phyloP scores from a whole-genome alignment of 2,113 vertebrate genomes.

The Antechinus stuartii region DNA sequence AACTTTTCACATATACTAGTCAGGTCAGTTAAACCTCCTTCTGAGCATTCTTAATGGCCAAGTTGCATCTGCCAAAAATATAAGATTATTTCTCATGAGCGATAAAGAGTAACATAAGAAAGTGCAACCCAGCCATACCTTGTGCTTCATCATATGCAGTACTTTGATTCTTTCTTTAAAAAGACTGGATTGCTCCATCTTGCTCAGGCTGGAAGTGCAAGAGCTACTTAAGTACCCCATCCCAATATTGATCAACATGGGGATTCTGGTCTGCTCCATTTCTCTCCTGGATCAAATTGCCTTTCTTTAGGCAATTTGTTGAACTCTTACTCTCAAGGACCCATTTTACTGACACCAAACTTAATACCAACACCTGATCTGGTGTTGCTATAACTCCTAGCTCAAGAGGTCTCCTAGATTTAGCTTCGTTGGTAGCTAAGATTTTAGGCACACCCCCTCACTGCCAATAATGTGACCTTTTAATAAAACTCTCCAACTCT shows the following conservation, averaged over 20 bases:
- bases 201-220: neutral
- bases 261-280: neutral
- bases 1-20: slow-evolving; percentile 44
- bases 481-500: neutral
- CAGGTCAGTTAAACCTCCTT: slow-evolving; percentile 10
- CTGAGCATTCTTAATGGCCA: slow-evolving; percentile 13
- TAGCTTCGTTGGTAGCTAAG: neutral
- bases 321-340: neutral
- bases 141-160: neutral
- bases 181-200: neutral
- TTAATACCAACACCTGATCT: neutral
- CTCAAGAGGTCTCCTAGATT: neutral
- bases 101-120: slow-evolving; percentile 8
- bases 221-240: neutral
- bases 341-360: neutral
- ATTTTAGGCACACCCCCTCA: neutral
- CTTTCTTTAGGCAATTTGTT: neutral
- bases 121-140: neutral
- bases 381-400: neutral
- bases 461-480: neutral
- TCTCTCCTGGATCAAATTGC: neutral
- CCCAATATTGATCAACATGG: neutral
- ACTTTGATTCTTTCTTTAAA: neutral
- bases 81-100: slow-evolving; percentile 30
- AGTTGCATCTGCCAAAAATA: neutral